These are phyloP conservation scores for Euura saliciscinereae DNA, from an alignment of 1,140 invertebrate genomes.

Conservation along the genomic window DNA sequence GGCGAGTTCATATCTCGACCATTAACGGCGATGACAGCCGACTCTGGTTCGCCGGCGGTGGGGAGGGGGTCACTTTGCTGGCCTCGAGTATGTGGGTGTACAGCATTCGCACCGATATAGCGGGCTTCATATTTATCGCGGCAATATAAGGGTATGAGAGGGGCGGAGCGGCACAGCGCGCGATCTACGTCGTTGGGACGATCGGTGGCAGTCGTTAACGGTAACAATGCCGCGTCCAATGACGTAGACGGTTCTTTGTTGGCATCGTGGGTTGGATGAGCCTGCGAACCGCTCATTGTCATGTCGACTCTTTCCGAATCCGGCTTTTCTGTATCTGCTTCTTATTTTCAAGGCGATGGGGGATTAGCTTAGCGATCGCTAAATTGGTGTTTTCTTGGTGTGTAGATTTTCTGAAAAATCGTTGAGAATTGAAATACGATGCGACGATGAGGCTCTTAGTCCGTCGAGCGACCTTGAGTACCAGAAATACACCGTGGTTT, in stretches of 20 bases:
- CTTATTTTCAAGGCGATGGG: too few species aligned
- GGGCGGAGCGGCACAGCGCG: constrained; percentile 27
- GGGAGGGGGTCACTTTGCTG: neutral
- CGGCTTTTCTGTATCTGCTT: too few species aligned
- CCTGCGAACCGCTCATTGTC: too few species aligned
- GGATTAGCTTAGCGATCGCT: too few species aligned
- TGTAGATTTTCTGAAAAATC: too few species aligned
- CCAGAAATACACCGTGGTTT: too few species aligned
- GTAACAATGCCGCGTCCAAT: constrained; percentile 42
- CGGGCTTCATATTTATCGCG: constrained; percentile 48
- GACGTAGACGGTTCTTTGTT: constrained; percentile 11
- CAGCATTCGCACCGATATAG: neutral
- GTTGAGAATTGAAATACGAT: too few species aligned
- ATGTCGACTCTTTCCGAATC: too few species aligned
- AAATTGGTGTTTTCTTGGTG: too few species aligned
- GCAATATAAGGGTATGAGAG: constrained; percentile 29
- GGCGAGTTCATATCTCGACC: constrained; percentile 1
- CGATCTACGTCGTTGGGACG: constrained; percentile 38
- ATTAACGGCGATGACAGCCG: constrained; percentile 17
- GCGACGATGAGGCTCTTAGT: too few species aligned
- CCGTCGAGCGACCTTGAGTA: too few species aligned
- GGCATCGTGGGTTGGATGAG: too few species aligned
- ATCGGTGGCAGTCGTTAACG: constrained; percentile 50
- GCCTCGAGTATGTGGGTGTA: neutral
- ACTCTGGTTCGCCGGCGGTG: neutral